Conservation (phyloP, 2,888 invertebrate species). For the Cephalotes varians region DNA sequence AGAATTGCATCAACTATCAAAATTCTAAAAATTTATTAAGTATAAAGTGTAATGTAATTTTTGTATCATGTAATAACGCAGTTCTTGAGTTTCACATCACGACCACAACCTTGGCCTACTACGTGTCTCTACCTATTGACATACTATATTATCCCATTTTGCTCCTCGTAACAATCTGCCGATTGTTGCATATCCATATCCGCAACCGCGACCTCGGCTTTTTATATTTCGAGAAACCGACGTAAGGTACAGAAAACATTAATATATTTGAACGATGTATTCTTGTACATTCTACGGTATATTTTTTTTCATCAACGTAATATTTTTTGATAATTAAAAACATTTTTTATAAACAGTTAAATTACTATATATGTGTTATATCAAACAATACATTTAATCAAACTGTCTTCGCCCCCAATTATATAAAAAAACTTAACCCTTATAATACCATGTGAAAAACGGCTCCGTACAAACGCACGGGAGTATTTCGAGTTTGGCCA, state of each 20-base stretch:
- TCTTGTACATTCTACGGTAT: background rate
- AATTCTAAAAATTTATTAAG: background rate
- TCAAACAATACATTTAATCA: background rate
- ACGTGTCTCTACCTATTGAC: slow-evolving; percentile 16
- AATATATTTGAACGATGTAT: background rate
- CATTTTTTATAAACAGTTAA: background rate
- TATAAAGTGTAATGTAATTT: slow-evolving; percentile 5
- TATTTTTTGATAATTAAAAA: background rate
- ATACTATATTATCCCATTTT: slow-evolving; percentile 21
- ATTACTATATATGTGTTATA: background rate
- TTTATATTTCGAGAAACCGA: background rate
- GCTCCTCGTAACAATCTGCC: slow-evolving; percentile 1
- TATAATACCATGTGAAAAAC: too few species aligned
- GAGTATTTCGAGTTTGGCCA: too few species aligned
- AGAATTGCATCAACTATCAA: background rate
- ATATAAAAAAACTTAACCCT: too few species aligned
- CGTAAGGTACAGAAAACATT: background rate
- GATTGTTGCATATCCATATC: background rate
- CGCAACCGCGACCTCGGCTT: background rate
- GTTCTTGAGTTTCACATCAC: slow-evolving; percentile 13
- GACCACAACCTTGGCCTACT: slow-evolving; percentile 51
- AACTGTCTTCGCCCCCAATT: background rate
- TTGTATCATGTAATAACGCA: background rate
- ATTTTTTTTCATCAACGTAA: background rate
- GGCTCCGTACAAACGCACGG: too few species aligned